Evolutionary conservation across 2,113 vertebrate genomes (phyloP).

Genomic region (Hemibagrus wyckioides): DNA sequence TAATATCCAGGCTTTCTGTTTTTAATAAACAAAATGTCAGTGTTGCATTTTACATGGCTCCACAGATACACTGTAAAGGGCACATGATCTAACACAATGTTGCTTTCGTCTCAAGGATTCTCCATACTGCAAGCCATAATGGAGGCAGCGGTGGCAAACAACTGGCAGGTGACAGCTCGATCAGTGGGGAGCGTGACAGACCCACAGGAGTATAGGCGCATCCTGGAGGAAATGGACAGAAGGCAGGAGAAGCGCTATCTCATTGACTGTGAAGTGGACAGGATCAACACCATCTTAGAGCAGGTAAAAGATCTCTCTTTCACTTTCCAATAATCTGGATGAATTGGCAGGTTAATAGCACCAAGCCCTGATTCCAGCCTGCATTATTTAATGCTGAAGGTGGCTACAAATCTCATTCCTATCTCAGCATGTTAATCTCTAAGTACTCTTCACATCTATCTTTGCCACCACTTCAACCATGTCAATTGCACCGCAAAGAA

Average conservation of each 20-base stretch:
- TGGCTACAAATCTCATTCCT: slow-evolving; percentile 35
- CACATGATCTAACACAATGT: slow-evolving; percentile 3
- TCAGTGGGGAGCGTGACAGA: slow-evolving; percentile 95
- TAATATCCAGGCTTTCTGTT: background rate
- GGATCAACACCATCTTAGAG: slow-evolving; percentile 96
- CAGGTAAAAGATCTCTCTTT: slow-evolving; percentile 77
- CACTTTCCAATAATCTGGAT: background rate
- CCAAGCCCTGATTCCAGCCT: background rate
- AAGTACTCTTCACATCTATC: slow-evolving; percentile 57
- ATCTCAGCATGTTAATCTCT: slow-evolving; percentile 53
- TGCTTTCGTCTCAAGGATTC: slow-evolving; percentile 79
- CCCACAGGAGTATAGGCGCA: slow-evolving; percentile 91
- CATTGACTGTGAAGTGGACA: slow-evolving; percentile 95
- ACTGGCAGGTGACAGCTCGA: slow-evolving; percentile 98
- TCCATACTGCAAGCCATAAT: slow-evolving; percentile 98
- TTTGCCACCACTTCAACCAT: slow-evolving; percentile 55
- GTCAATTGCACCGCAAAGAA: slow-evolving; percentile 59
- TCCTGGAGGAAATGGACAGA: slow-evolving; percentile 98
- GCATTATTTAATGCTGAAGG: background rate
- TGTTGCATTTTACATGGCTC: slow-evolving; percentile 2
- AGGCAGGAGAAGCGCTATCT: slow-evolving; percentile 95
- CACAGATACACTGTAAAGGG: background rate
- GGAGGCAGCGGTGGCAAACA: slow-evolving; percentile 97
- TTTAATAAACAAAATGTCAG: slow-evolving; percentile 22
- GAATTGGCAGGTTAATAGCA: background rate